Base-by-base conservation (phyloP, 2,888 invertebrate species). In the Ophraella communa region DNA sequence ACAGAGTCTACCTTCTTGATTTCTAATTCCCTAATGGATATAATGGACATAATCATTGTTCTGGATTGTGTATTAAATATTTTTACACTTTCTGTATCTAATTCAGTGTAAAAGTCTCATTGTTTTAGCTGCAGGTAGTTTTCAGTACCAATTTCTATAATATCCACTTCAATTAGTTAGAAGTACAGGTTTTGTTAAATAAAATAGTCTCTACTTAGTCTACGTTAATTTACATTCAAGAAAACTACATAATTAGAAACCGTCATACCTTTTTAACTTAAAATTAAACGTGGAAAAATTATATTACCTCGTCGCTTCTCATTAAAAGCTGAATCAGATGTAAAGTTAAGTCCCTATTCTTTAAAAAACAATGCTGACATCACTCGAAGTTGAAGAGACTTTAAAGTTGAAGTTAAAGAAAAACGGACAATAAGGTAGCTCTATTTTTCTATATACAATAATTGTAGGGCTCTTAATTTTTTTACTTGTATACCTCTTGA, bases 261-360 rank as follows among this genome's bases (percentile, higher is more conserved):
- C 3, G n/a, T 5, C n/a, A 35, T 35, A 14, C n/a, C 14, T 2
- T 35, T 35, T n/a, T 35, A 3, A 5, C 10, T 33, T 4, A 11
- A 33, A 33, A 33, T 33, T 33, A 33, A 11, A 33, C 30, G 11
- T 33, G 10, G 11, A 11, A 14, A 49, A 49, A 49, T 49, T 49
- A 21, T 49, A 49, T 49, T 49, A 24, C 49, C 49, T 49, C 49
- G 21, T 49, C 49, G 17, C 24, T 7, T 24, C 23, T 49, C 49
- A 49, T 49, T 49, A 49, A 27, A 24, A 24, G 49, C 23, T 49
- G 49, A 49, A n/a, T 24, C 49, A 49, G 14, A 24, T 24, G 23
- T 24, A 5, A 23, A 3, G 23, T 5, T 14, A 4, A 49, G n/a
- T 49, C 47, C 47, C 24, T 7, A 49, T 24, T 24, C 49, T 49